phyloP scores from a whole-genome alignment of 2,888 invertebrate genomes.

The Teinopalpus imperialis region DNA sequence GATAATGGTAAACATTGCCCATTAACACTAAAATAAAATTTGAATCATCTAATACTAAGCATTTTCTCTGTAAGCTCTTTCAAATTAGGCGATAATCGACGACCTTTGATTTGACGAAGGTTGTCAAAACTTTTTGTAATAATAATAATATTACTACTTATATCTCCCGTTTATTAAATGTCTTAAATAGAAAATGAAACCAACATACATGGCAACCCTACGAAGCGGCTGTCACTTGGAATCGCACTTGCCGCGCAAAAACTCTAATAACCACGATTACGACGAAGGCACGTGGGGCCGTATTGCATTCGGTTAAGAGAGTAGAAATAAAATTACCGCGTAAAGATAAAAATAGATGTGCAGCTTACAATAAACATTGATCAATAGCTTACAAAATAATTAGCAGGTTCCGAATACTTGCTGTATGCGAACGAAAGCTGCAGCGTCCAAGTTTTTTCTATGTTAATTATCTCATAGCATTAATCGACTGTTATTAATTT shows the following conservation, averaged over 20 bases:
- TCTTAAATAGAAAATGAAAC: too few species aligned
- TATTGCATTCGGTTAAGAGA: conserved; percentile 45
- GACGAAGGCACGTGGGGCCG: conserved; percentile 38
- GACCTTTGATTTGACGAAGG: too few species aligned
- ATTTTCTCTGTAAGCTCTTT: too few species aligned
- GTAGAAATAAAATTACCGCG: conserved; percentile 22
- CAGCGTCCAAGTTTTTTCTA: not conserved
- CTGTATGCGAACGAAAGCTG: not conserved
- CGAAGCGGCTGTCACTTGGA: conserved; percentile 40
- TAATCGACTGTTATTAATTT: not conserved
- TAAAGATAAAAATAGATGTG: conserved; percentile 33
- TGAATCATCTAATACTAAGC: too few species aligned
- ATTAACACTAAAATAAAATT: too few species aligned
- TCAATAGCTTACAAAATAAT: conserved; percentile 1
- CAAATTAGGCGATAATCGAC: too few species aligned
- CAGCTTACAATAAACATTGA: conserved; percentile 19
- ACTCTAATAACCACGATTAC: conserved; percentile 45
- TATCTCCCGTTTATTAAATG: too few species aligned
- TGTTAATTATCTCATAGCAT: not conserved
- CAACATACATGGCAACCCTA: conserved; percentile 23
- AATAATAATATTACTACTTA: too few species aligned
- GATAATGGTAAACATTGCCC: too few species aligned
- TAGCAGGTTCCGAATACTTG: not conserved
- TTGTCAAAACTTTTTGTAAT: too few species aligned
- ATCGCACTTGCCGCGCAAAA: conserved; percentile 49